Conservation (phyloP, 2,888 invertebrate genomes). For the Tachina grossa region DNA sequence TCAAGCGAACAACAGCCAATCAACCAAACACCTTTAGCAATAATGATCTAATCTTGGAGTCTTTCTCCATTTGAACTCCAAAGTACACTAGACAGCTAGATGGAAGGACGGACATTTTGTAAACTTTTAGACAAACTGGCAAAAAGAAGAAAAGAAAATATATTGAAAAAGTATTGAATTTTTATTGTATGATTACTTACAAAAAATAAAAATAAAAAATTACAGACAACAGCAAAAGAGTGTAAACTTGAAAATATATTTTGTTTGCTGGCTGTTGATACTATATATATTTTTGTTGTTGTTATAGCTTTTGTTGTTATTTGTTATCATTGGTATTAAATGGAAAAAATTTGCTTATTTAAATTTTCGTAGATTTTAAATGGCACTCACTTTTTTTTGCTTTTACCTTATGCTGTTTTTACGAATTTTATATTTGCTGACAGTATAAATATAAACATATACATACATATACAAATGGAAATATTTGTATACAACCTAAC, state of each 20-base stretch:
- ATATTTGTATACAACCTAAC: constrained; percentile 7
- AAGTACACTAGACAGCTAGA: constrained; percentile 20
- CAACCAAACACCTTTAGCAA: constrained; percentile 60
- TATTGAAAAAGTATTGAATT: constrained; percentile 66
- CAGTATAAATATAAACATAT: constrained; percentile 43
- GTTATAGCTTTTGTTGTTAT: constrained; percentile 59
- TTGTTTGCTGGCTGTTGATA: constrained; percentile 45
- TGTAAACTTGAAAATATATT: constrained; percentile 65
- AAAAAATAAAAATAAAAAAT: constrained; percentile 22
- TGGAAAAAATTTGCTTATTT: constrained; percentile 70
- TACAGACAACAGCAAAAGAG: constrained; percentile 46
- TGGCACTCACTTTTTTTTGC: constrained; percentile 41
- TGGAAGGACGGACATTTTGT: constrained; percentile 11
- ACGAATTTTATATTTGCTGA: constrained; percentile 60
- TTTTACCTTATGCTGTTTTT: constrained; percentile 43
- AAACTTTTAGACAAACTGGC: constrained; percentile 23
- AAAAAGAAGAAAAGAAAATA: background rate
- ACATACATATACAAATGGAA: background rate
- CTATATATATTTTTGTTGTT: constrained; percentile 41
- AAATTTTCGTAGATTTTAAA: constrained; percentile 70
- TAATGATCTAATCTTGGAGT: constrained; percentile 67
- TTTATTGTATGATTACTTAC: constrained; percentile 67
- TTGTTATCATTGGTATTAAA: constrained; percentile 66
- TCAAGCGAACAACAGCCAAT: constrained; percentile 8
- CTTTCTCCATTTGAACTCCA: constrained; percentile 51